A percentile compares a stretch with the other conserved stretches of the same genome.
Conservation (phyloP, 2,797 vertebrate genomes). For the Scomberomorus guttatus region DNA sequence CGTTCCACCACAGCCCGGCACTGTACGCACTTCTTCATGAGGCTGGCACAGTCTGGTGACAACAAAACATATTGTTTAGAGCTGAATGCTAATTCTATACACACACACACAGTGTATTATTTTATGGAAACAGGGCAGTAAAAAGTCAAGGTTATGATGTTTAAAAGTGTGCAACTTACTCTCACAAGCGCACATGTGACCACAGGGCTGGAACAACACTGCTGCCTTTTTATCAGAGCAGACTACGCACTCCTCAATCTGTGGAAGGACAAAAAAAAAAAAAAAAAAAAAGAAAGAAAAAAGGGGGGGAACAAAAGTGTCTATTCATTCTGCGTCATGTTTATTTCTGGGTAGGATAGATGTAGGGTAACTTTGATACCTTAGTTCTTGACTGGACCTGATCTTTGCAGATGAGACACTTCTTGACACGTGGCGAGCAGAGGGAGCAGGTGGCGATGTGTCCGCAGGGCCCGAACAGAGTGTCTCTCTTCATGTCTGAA, state of each 20-base stretch:
- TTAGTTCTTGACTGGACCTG: constrained; percentile 99
- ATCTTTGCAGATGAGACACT: constrained; percentile 99
- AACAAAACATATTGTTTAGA: neutral
- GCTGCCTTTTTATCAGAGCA: constrained; percentile 99
- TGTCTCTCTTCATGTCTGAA: constrained; percentile 99
- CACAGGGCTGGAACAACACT: constrained; percentile 98
- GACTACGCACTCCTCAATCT: constrained; percentile 99
- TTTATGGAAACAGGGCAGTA: neutral
- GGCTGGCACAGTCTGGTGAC: constrained; percentile 94
- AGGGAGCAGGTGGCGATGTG: constrained; percentile 99
- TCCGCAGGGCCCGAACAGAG: constrained; percentile 97
- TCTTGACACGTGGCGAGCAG: constrained; percentile 98
- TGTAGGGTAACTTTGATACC: constrained; percentile 81
- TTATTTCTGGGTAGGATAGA: neutral
- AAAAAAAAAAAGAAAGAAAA: neutral
- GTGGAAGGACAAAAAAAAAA: constrained; percentile 38
- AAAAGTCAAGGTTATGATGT: constrained; percentile 4
- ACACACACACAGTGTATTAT: neutral
- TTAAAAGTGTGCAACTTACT: constrained; percentile 88
- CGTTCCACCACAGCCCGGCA: constrained; percentile 97
- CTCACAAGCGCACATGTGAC: constrained; percentile 99
- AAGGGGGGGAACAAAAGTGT: neutral
- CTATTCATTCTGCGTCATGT: neutral
- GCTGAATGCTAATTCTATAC: neutral
- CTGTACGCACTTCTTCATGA: constrained; percentile 99